A percentile compares a stretch with the other conserved stretches of the same genome.
Evolutionary conservation across 2,797 vertebrate species (phyloP).

Genomic region (Dendrocincla tyrannina): DNA sequence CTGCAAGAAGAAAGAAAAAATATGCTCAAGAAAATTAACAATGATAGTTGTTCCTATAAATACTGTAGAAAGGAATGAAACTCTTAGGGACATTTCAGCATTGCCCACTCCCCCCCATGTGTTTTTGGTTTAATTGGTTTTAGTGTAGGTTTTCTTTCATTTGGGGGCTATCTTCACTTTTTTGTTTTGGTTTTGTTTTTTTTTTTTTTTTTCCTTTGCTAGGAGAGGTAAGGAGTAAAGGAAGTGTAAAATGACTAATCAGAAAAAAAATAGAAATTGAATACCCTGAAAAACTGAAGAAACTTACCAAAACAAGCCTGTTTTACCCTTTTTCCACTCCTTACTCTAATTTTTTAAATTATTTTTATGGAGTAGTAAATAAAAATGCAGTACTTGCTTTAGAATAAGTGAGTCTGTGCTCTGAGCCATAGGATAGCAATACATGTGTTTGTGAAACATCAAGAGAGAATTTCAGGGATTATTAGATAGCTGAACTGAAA

Average conservation of each 20-base stretch:
- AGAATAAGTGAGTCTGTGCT: neutral
- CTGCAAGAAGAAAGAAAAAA: neutral
- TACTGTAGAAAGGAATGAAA: neutral
- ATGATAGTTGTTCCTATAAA: neutral
- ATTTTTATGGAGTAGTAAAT: neutral
- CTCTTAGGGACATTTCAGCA: neutral
- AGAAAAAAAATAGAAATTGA: neutral
- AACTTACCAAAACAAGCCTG: neutral
- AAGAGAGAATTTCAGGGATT: neutral
- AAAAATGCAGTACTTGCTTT: neutral
- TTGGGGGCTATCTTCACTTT: neutral
- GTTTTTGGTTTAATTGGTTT: neutral
- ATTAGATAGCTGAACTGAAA: neutral
- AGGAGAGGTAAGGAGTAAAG: neutral
- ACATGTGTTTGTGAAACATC: neutral
- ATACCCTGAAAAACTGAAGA: neutral
- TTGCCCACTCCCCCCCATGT: neutral
- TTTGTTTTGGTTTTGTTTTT: neutral
- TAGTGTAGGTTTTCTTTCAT: neutral
- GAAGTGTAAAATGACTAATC: neutral
- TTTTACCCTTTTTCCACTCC: neutral
- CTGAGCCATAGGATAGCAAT: neutral
- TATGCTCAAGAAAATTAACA: neutral
- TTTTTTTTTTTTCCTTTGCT: neutral
- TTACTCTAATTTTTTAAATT: neutral